Base-by-base conservation (phyloP, 2,888 invertebrate genomes). In the Eurytoma adleriae region DNA sequence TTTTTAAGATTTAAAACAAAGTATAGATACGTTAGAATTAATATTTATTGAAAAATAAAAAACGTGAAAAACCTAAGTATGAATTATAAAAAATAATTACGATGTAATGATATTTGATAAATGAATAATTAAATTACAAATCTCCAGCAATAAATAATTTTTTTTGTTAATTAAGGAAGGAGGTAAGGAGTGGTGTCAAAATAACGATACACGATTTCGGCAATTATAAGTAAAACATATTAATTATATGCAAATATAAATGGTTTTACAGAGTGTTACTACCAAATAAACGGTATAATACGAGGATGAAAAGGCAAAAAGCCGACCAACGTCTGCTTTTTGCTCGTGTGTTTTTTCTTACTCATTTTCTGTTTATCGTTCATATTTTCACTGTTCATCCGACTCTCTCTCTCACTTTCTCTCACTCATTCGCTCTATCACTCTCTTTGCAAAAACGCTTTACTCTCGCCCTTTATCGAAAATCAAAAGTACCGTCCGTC, bases 171-270 rank as follows among this genome's bases (percentile, higher is more conserved):
- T 1, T n/a, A 66, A 56, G 67, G 74, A 24, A 52, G 61, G 69
- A 64, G 57, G 20, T 20, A n/a, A 40, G 20, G 14, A 68, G 20
- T 40, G 30, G 48, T 13, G 13, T 40, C 14, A 0, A 67, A 81
- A 76, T 70, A 80, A 80, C 3, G 14, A 61, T 16, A 52, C 64
- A 50, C 18, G 1, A 10, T n/a, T 79, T 79, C 64, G 24, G 67
- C 68, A 76, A 69, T 82, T 88, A 85, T 88, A 88, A 89, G 86
- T 89, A 89, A 89, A 89, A 88, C 88, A 89, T 89, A 87, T 89
- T 89, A 88, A 89, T 89, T 85, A 86, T 89, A 89, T 89, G 89
- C 87, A 89, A 89, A 89, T 89, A 89, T 89, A 89, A 89, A 89
- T 89, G 87, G 86, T 88, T 88, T 89, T 89, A 89, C 88, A 89